Conservation (phyloP, 2,113 vertebrate species). For the Fulmarus glacialis region DNA sequence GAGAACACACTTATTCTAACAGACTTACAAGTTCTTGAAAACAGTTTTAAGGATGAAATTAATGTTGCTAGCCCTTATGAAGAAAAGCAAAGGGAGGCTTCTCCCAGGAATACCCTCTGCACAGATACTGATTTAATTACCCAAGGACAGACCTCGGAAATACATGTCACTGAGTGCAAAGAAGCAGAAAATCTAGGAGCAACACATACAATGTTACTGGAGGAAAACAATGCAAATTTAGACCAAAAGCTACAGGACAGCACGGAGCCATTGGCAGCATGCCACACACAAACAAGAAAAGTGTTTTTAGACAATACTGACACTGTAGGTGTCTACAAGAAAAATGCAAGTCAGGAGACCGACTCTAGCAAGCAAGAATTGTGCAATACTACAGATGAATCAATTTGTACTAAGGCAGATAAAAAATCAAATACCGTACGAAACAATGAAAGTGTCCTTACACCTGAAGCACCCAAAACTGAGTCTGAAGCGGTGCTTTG, state of each 20-base stretch:
- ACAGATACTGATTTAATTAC: slow-evolving; percentile 43
- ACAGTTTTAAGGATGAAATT: slow-evolving; percentile 49
- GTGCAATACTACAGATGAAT: neutral
- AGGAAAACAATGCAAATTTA: slow-evolving; percentile 25
- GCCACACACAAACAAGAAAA: neutral
- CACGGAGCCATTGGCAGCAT: neutral
- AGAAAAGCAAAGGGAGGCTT: slow-evolving; percentile 71
- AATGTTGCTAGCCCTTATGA: slow-evolving; percentile 17
- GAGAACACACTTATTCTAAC: slow-evolving; percentile 10
- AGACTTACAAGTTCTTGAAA: slow-evolving; percentile 66
- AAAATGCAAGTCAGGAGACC: neutral
- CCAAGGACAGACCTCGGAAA: slow-evolving; percentile 35
- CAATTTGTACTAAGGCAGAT: neutral
- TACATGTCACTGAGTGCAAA: slow-evolving; percentile 8
- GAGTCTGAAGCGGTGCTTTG: slow-evolving; percentile 25
- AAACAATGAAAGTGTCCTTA: slow-evolving; percentile 10
- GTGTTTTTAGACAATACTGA: slow-evolving; percentile 24
- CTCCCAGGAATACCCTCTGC: slow-evolving; percentile 61
- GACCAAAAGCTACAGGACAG: slow-evolving; percentile 32
- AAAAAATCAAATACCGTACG: neutral
- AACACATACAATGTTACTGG: neutral
- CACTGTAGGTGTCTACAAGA: neutral
- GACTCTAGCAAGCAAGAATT: neutral
- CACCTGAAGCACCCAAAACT: neutral
- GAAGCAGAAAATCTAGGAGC: slow-evolving; percentile 52